Conservation (phyloP, 2,113 vertebrate species). For the Calonectris borealis region DNA sequence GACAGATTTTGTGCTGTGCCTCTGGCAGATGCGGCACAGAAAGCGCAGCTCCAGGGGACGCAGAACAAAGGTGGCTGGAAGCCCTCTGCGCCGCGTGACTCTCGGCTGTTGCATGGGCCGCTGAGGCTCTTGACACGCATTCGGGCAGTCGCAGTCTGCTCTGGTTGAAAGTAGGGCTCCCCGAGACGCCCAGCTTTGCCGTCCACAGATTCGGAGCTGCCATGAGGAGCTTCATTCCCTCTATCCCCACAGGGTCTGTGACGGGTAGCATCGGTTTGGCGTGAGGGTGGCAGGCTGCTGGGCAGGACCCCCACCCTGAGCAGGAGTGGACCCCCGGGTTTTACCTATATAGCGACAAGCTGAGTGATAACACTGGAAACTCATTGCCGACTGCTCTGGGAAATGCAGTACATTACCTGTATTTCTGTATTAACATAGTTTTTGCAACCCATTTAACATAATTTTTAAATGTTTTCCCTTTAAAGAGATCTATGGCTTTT, state of each 20-base stretch:
- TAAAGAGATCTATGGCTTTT: neutral
- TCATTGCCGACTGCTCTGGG: neutral
- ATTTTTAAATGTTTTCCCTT: neutral
- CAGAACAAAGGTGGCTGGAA: neutral
- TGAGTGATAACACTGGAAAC: neutral
- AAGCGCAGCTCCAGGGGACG: neutral
- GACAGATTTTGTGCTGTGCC: neutral
- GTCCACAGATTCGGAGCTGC: rapidly evolving
- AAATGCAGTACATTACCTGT: neutral
- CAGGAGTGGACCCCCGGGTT: neutral
- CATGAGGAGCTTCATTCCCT: neutral
- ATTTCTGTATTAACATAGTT: neutral
- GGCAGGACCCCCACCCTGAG: neutral
- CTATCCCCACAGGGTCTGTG: neutral
- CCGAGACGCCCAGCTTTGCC: neutral
- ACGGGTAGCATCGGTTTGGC: rapidly evolving
- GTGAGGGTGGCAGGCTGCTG: neutral
- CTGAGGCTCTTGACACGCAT: neutral
- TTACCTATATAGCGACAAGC: rapidly evolving
- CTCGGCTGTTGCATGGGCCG: rapidly evolving
- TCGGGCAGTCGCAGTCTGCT: neutral
- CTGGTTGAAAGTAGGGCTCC: neutral
- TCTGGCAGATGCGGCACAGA: neutral
- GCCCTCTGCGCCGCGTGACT: rapidly evolving
- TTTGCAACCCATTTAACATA: neutral